These are phyloP conservation scores for Oligia strigilis DNA, from an alignment of 2,888 invertebrate genomes.

Conservation along the genomic window DNA sequence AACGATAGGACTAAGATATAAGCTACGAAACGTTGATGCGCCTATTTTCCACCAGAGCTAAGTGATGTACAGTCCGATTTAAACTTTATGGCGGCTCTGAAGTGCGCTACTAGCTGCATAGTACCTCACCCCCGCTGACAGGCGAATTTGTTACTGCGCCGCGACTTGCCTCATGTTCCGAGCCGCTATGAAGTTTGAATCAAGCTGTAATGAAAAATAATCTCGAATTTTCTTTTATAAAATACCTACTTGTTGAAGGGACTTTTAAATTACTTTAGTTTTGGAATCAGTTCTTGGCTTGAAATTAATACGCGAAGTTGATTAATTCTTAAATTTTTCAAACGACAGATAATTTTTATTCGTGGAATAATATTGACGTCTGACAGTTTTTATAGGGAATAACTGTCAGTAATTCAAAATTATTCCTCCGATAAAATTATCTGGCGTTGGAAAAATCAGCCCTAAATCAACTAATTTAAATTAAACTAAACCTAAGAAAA, in stretches of 20 bases:
- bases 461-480: neutral
- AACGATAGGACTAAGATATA: slow-evolving; percentile 66
- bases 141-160: neutral
- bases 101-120: neutral
- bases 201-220: neutral
- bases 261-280: neutral
- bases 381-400: too few relatives aligned
- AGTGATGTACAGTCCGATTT: neutral
- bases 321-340: too few relatives aligned
- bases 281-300: neutral
- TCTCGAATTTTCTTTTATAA: neutral
- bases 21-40: neutral
- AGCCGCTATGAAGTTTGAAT: neutral
- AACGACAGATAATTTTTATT: too few relatives aligned
- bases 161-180: neutral
- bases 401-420: too few relatives aligned
- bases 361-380: too few relatives aligned
- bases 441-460: too few relatives aligned
- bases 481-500: neutral
- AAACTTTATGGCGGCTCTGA: neutral
- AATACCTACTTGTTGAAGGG: neutral
- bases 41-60: neutral
- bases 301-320: too few relatives aligned
- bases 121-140: neutral
- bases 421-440: too few relatives aligned